Percentiles rank a stretch among this genome's conserved stretches.
Evolutionary conservation across 2,113 vertebrate species (phyloP).

Genomic region (Gasterosteus aculeatus): DNA sequence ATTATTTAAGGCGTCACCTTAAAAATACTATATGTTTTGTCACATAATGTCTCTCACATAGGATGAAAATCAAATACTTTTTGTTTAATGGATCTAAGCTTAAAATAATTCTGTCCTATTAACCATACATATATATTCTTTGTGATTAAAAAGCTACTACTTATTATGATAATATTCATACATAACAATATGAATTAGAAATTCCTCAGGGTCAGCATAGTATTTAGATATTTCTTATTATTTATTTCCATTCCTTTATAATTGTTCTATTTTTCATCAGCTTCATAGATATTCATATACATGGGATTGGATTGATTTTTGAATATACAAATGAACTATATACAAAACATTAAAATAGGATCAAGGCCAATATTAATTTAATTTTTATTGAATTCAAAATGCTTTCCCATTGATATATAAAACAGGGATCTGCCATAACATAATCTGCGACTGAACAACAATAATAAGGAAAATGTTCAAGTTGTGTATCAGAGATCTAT

Average conservation of each 20-base stretch:
- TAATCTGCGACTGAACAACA: background rate
- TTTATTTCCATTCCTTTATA: background rate
- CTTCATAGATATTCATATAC: too few species aligned
- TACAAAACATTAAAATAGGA: background rate
- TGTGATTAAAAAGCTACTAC: background rate
- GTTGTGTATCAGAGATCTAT: background rate
- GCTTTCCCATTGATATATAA: background rate
- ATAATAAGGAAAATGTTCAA: background rate
- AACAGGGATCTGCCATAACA: background rate
- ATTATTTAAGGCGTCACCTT: too few species aligned
- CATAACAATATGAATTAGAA: background rate
- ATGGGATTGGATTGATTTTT: background rate
- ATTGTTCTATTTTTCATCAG: background rate
- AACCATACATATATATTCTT: background rate
- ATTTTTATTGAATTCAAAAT: background rate
- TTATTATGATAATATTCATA: too few species aligned
- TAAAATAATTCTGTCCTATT: background rate
- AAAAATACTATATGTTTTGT: background rate
- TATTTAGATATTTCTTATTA: background rate
- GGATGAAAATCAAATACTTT: background rate
- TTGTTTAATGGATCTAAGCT: background rate
- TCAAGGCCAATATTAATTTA: background rate
- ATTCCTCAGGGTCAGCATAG: background rate
- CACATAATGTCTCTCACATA: background rate
- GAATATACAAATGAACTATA: background rate